phyloP scores from a whole-genome alignment of 2,113 vertebrate genomes.

The mouse (Mus musculus) region DNA sequence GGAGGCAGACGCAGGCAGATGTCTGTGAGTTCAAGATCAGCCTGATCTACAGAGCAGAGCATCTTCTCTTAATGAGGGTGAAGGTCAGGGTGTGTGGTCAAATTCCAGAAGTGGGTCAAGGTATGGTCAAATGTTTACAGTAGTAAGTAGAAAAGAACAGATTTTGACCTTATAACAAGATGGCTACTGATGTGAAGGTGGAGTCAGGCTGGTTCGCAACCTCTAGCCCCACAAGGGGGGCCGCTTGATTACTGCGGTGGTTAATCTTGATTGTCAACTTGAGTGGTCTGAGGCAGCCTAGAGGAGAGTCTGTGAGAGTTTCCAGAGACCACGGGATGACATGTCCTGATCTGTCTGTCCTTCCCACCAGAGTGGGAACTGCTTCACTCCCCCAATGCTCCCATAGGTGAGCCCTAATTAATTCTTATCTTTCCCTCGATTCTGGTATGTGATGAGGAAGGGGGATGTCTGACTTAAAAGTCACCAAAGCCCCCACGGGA shows the following conservation, averaged over 20 bases:
- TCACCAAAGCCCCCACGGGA: background rate
- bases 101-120: background rate
- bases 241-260: background rate
- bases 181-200: background rate
- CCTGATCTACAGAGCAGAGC: background rate
- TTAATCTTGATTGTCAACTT: background rate
- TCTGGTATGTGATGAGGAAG: background rate
- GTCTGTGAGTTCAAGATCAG: background rate
- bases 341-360: background rate
- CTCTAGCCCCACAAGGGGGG: background rate
- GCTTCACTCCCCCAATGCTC: background rate
- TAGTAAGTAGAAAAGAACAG: background rate
- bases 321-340: background rate
- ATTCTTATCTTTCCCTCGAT: background rate
- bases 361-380: background rate
- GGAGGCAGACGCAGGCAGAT: background rate
- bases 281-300: background rate
- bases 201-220: background rate
- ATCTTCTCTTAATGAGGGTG: background rate
- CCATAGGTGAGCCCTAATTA: background rate
- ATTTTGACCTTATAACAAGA: background rate
- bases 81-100: background rate
- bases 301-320: background rate
- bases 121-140: background rate
- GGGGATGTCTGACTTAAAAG: background rate